Evolutionary conservation across 2,797 vertebrate species (phyloP), one percentile per base, ranked within the genome.

Genomic region (Tauraco hartlaubi): DNA sequence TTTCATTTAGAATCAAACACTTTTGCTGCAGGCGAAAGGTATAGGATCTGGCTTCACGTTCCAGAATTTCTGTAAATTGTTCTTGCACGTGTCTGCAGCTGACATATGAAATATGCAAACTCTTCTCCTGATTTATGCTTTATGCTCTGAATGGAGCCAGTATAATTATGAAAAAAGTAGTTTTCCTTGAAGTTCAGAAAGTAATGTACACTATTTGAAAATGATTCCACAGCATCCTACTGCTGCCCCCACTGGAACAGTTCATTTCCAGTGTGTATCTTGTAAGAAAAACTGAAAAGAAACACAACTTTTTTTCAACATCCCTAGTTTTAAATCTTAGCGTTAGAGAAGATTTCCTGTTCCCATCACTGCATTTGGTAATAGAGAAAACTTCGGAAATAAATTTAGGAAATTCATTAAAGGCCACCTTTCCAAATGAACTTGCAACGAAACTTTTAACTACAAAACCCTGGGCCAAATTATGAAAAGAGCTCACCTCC

Each of bases 1-100:
- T 96, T 96, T 97, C 87, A 95, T 94, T 93, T 96, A 88, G 94
- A 96, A 94, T 95, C 90, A 94, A 94, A 96, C 63, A 71, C 20
- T 85, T 97, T 94, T 92, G 71, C 92, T 73, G 51, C 46, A 96
- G 85, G 87, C 72, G 89, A 90, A 91, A 91, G 63, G 55, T 77
- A 23, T 88, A 77, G 81, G 94, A 95, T 75, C 71, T 92, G 90
- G 71, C 67, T 87, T 67, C n/a, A 4, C 10, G 23, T 83, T 80
- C 63, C 71, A 93, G 85, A 92, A 95, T 96, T 96, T 96, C 76
- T 96, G 49, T 84, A 90, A 92, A 96, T 92, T 91, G 90, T 86
- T 94, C 94, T 85, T 94, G 89, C 92, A 95, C 56, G 62, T 76
- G 85, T 95, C 84, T 90, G 35, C 29, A 67, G 82, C 58, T 90